phyloP scores from a whole-genome alignment of 2,888 invertebrate species.

The Pycnomerus fuliginosus region DNA sequence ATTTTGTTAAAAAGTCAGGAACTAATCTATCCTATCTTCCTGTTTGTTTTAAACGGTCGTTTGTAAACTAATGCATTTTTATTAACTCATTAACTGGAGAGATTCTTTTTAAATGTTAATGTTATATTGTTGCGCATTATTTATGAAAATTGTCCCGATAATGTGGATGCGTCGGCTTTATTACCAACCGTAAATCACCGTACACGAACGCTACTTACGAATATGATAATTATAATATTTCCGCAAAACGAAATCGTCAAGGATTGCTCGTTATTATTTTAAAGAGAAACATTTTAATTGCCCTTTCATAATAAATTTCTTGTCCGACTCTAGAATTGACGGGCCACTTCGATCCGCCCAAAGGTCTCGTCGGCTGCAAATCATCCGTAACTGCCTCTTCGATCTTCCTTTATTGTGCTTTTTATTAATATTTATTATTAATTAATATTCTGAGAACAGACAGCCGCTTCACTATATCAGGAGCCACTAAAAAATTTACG shows the following conservation, averaged over 20 bases:
- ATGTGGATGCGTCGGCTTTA: too few species aligned
- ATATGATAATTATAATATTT: too few species aligned
- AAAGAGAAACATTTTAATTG: constrained; percentile 23
- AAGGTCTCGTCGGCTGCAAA: constrained; percentile 39
- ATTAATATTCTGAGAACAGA: constrained; percentile 27
- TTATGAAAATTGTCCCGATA: too few species aligned
- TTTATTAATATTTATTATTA: constrained; percentile 48
- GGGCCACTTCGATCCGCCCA: constrained; percentile 35
- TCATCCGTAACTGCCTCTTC: constrained; percentile 43
- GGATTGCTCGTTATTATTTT: too few species aligned
- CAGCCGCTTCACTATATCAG: constrained; percentile 9
- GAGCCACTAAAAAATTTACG: constrained; percentile 11
- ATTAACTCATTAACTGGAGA: constrained; percentile 40
- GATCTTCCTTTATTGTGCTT: constrained; percentile 40
- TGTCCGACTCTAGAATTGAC: constrained; percentile 6
- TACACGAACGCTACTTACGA: too few species aligned
- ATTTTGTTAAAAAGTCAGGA: constrained; percentile 41
- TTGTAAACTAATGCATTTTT: constrained; percentile 42
- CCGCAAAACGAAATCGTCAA: too few species aligned
- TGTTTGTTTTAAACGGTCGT: constrained; percentile 39
- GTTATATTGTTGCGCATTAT: constrained; percentile 13
- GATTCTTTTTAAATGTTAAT: constrained; percentile 20
- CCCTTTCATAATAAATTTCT: constrained; percentile 13
- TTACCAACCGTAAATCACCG: too few species aligned
- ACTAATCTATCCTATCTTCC: constrained; percentile 46